phyloP scores from a whole-genome alignment of 2,113 vertebrate genomes.

The Orthonyx spaldingii region DNA sequence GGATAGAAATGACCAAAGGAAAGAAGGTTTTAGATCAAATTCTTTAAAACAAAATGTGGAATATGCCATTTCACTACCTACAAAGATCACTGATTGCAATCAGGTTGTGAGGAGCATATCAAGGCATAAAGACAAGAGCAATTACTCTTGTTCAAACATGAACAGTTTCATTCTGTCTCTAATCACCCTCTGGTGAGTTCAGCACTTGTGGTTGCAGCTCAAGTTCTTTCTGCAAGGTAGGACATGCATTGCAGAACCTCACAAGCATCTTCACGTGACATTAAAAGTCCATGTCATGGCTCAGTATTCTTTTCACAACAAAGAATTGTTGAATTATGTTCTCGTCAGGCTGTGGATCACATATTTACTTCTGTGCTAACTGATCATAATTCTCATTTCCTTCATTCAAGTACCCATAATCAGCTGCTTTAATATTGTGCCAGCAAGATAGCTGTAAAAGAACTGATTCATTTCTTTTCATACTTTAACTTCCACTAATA shows the following conservation, averaged over 20 bases:
- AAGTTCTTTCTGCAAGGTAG: not conserved
- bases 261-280: not conserved
- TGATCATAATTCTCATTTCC: not conserved
- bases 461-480: not conserved
- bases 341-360: not conserved
- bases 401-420: slow-evolving; percentile 2
- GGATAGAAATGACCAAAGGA: not conserved
- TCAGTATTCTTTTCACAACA: not conserved
- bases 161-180: not conserved
- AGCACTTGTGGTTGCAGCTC: not conserved
- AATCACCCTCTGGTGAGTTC: not conserved
- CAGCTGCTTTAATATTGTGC: not conserved
- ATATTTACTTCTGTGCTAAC: not conserved
- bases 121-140: not conserved
- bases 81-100: not conserved
- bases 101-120: not conserved
- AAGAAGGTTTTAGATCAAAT: not conserved
- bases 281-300: not conserved
- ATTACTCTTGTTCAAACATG: not conserved
- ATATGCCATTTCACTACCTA: not conserved
- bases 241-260: not conserved
- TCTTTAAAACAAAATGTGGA: not conserved
- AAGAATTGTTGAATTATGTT: not conserved
- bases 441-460: not conserved
- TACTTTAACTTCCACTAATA: not conserved